These are phyloP conservation scores for Spea multiplicata DNA, from an alignment of 2,113 vertebrate species.

Conservation along the genomic window DNA sequence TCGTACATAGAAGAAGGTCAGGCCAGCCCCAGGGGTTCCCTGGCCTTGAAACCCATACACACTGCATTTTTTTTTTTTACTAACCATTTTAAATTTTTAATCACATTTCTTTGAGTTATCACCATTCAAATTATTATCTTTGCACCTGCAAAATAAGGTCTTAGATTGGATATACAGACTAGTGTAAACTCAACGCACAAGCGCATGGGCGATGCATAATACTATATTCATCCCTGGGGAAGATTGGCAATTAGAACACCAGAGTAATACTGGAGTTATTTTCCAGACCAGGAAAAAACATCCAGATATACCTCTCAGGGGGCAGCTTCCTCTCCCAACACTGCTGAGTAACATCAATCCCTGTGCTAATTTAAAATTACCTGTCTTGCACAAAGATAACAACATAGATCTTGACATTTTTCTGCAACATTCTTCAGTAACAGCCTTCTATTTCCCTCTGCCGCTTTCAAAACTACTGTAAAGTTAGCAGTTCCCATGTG, in stretches of 20 bases:
- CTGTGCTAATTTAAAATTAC: conserved; percentile 31
- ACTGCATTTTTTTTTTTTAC: not conserved
- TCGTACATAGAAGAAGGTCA: conserved; percentile 38
- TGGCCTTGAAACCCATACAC: conserved; percentile 29
- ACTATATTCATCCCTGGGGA: not conserved
- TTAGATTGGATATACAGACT: not conserved
- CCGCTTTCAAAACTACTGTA: not conserved
- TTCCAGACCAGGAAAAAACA: conserved; percentile 10
- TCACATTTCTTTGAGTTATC: conserved; percentile 8
- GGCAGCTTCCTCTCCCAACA: conserved; percentile 14
- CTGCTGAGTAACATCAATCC: conserved; percentile 6
- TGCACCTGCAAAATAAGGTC: not conserved
- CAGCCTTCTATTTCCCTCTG: not conserved
- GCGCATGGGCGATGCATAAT: not conserved
- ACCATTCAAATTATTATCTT: not conserved
- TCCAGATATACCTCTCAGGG: conserved; percentile 20
- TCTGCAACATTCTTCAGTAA: not conserved
- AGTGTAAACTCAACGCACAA: not conserved
- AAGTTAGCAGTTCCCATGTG: not conserved
- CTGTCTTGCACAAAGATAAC: conserved; percentile 18
- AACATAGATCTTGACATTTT: conserved; percentile 13
- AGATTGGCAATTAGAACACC: not conserved
- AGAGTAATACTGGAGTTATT: not conserved
- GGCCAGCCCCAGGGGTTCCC: conserved; percentile 28
- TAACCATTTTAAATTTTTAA: conserved; percentile 26